Base-by-base conservation (phyloP, 2,797 vertebrate genomes). In the Crax fasciolata region DNA sequence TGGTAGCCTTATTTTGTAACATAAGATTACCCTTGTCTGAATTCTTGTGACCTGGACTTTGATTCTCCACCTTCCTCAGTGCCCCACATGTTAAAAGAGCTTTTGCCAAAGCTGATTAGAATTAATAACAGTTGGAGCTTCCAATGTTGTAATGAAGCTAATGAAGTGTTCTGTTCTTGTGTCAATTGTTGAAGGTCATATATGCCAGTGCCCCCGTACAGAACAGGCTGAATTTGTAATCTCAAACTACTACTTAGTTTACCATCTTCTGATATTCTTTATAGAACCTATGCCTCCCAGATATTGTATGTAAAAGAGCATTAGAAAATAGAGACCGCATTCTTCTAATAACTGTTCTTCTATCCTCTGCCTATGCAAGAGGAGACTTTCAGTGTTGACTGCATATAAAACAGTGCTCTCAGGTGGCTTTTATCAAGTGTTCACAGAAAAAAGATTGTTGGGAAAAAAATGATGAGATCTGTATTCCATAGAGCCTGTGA, bases 11-110 rank as follows among this genome's bases (percentile, higher is more conserved):
- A 65, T 94, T 95, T 87, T 83, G 41, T 68, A 91, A n/a, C 44
- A 76, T 72, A 71, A 82, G 35, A 35, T 83, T 92, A 70, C 13
- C 39, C 23, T 73, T 59, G 13, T 72, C 72, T 81, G 49, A 89
- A 77, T 79, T 94, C 49, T 94, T 82, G 63, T 90, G 84, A 41
- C 24, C 23, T 32, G 80, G 68, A 48, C 79, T 89, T 88, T 92
- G 73, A 39, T 68, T 94, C 19, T 83, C 27, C 52, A 59, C 55
- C 21, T 84, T 88, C 35, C 19, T 86, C 12, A 7, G 32, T 67
- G 51, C 25, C 75, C 39, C 2, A 2, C 66, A 16, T 82, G 30
- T 79, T 73, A 73, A 88, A 94, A 84, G 32, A 78, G 24, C 41
- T 87, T 94, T 94, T 90, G 38, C 48, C 38, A 67, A 76, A 85